Percentiles rank a stretch among this genome's conserved stretches.
Conservation (phyloP, 1,140 invertebrate genomes). For the Aleiodes sp. region DNA sequence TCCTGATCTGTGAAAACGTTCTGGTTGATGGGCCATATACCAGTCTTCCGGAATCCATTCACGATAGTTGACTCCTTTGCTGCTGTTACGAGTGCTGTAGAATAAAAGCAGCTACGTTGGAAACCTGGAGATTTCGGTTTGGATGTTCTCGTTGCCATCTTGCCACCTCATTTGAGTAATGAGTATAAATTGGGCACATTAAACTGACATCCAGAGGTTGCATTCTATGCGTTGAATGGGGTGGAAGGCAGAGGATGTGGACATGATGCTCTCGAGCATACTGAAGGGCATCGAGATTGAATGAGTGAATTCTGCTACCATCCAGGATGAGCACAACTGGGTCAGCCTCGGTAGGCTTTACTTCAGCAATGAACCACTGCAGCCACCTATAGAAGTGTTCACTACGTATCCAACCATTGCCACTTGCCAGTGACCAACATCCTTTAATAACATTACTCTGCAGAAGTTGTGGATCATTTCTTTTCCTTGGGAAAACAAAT, state of each 20-base stretch:
- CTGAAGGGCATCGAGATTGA: slow-evolving; percentile 30
- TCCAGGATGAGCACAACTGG: slow-evolving; percentile 51
- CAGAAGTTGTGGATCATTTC: slow-evolving; percentile 34
- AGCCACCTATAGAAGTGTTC: slow-evolving; percentile 44
- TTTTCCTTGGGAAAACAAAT: slow-evolving; percentile 44
- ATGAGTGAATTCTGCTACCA: slow-evolving; percentile 45
- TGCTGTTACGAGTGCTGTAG: slow-evolving; percentile 50
- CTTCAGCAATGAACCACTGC: slow-evolving; percentile 47
- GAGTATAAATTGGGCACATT: slow-evolving; percentile 51
- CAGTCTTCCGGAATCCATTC: too few relatives aligned
- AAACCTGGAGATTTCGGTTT: slow-evolving; percentile 42
- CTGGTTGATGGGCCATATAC: too few relatives aligned
- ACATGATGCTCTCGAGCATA: slow-evolving; percentile 27
- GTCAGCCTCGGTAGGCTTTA: slow-evolving; percentile 40
- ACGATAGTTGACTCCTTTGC: too few relatives aligned
- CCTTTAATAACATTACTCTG: slow-evolving; percentile 37
- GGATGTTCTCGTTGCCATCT: slow-evolving; percentile 46
- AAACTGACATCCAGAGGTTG: slow-evolving; percentile 54
- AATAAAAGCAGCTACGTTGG: slow-evolving; percentile 45
- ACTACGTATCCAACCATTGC: slow-evolving; percentile 44
- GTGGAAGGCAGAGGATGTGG: slow-evolving; percentile 45
- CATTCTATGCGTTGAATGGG: slow-evolving; percentile 44
- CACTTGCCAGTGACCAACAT: slow-evolving; percentile 32
- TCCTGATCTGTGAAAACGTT: too few relatives aligned
- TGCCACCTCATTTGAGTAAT: slow-evolving; percentile 42